Percentiles rank a stretch among this genome's conserved stretches.
phyloP scores from a whole-genome alignment of 1,140 invertebrate genomes.

The Chironomus striatipennis region DNA sequence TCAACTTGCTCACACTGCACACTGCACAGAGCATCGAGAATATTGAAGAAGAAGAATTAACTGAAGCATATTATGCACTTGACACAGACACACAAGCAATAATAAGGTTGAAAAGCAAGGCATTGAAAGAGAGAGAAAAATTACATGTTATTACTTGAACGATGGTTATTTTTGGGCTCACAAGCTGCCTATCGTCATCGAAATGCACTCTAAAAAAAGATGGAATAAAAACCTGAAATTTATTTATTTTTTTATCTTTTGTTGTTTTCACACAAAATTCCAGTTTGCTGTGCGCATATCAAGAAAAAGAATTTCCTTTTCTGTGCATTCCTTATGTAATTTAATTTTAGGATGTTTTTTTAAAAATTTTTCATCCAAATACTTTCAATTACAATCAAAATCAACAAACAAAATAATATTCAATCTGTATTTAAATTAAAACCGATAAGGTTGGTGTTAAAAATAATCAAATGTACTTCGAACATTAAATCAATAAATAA shows the following conservation, averaged over 20 bases:
- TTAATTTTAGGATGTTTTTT: no score
- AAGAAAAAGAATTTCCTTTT: neutral
- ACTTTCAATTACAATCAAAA: no score
- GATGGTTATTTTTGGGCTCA: conserved; percentile 9
- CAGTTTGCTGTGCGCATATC: conserved; percentile 5
- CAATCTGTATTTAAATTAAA: no score
- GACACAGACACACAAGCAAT: conserved; percentile 16
- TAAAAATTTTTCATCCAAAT: no score
- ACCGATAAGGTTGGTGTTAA: no score
- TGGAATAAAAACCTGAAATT: neutral
- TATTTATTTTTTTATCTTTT: neutral
- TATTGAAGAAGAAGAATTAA: no score
- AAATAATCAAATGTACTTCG: no score
- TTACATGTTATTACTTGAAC: conserved; percentile 21
- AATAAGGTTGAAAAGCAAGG: neutral
- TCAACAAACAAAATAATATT: no score
- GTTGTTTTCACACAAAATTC: conserved; percentile 8
- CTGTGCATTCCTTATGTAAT: neutral
- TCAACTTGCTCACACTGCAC: no score
- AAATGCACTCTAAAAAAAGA: neutral
- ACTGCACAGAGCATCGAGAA: no score
- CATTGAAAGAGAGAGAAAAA: neutral
- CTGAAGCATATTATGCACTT: neutral
- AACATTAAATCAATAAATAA: no score
- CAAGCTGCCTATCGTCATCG: neutral